A percentile compares a stretch with the other conserved stretches of the same genome.
Evolutionary conservation across 2,888 invertebrate species (phyloP).

Genomic region (Chymomyza amoena): DNA sequence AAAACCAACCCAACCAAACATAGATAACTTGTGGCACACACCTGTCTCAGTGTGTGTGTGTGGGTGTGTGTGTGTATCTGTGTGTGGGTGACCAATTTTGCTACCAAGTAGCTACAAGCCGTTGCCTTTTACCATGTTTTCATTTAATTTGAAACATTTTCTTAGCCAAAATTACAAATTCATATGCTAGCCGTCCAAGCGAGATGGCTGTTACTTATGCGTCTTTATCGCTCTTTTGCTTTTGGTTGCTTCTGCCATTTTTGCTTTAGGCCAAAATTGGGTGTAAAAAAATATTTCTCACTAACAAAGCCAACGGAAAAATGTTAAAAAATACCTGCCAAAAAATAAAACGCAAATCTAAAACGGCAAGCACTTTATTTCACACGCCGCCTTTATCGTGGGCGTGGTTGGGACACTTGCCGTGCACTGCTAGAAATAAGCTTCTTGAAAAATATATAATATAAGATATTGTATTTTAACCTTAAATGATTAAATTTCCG

Average conservation of each 20-base stretch:
- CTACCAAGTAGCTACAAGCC: neutral
- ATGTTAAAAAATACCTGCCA: constrained; percentile 21
- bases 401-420: neutral
- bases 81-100: neutral
- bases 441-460: neutral
- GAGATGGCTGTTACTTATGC: neutral
- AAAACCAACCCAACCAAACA: neutral
- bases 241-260: neutral
- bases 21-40: neutral
- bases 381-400: constrained; percentile 19
- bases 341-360: constrained; percentile 8
- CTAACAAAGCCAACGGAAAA: neutral
- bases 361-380: constrained; percentile 47
- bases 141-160: constrained; percentile 72
- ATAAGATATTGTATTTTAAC: no score
- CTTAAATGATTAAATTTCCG: no score
- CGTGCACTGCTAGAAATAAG: neutral
- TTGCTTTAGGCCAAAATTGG: constrained; percentile 53
- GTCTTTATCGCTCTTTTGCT: constrained; percentile 8
- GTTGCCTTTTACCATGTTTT: constrained; percentile 50
- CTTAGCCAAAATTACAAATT: constrained; percentile 63
- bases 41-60: neutral
- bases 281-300: constrained; percentile 50
- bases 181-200: constrained; percentile 22
- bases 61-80: neutral